Evolutionary conservation across 92 coral and sea anemone genomes (phyloP).

Genomic region (Nematostella vectensis): DNA sequence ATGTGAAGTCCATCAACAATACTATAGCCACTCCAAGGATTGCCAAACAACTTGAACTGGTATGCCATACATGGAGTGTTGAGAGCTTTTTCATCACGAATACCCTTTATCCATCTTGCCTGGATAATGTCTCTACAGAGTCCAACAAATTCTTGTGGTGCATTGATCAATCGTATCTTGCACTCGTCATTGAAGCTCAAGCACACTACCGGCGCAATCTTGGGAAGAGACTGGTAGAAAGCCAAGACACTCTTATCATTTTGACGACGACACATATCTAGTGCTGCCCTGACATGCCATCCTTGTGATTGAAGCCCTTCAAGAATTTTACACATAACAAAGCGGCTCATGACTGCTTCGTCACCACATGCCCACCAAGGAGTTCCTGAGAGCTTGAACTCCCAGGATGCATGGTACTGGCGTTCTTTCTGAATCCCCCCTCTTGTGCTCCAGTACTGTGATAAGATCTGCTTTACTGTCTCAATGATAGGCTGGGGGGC

Average conservation of each 20-base stretch:
- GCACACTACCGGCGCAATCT: conserved; percentile 45
- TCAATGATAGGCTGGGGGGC: conserved; percentile 32
- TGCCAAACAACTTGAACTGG: conserved; percentile 35
- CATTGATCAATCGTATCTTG: conserved; percentile 44
- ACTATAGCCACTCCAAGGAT: conserved; percentile 34
- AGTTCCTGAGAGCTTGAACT: conserved; percentile 54
- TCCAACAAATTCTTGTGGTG: conserved; percentile 27
- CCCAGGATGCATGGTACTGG: conserved; percentile 42
- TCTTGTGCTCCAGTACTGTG: conserved; percentile 24
- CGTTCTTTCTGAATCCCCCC: conserved; percentile 39
- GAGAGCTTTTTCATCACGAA: conserved; percentile 24
- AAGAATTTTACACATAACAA: conserved; percentile 45
- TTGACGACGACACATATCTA: conserved; percentile 25
- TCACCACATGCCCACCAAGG: conserved; percentile 68
- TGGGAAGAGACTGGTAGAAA: conserved; percentile 43
- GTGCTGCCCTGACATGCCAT: conserved; percentile 41
- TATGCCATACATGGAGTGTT: conserved; percentile 17
- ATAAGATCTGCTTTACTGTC: conserved; percentile 31
- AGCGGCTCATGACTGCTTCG: conserved; percentile 58
- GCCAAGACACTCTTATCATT: conserved; percentile 49
- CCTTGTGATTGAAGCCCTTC: conserved; percentile 62
- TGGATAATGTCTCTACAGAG: conserved; percentile 26
- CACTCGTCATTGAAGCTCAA: conserved; percentile 37
- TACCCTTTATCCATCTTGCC: conserved; percentile 41
- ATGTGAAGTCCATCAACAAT: conserved; percentile 23